Conservation (phyloP, 1,140 invertebrate genomes). For the Bombus waltoni region DNA sequence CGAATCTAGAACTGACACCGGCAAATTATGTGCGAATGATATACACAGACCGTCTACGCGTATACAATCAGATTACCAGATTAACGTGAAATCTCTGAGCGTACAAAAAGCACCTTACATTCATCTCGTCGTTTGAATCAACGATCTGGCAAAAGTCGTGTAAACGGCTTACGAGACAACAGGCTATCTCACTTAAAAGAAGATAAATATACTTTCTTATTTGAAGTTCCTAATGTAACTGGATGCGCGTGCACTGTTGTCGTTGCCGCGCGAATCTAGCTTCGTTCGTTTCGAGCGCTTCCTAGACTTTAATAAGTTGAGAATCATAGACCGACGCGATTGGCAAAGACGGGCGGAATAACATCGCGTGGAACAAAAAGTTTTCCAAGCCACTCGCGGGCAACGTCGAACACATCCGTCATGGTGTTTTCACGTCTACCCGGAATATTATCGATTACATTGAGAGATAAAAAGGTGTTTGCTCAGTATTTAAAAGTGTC, state of each 20-base stretch:
- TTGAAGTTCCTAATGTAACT: too few relatives aligned
- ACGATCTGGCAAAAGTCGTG: background rate
- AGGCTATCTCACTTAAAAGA: background rate
- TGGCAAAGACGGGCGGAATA: too few relatives aligned
- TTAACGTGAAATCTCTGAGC: background rate
- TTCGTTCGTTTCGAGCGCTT: too few relatives aligned
- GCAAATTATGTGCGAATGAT: constrained; percentile 33
- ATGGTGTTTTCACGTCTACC: constrained; percentile 25
- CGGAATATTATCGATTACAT: constrained; percentile 30
- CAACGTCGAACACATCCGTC: background rate
- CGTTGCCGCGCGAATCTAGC: too few relatives aligned
- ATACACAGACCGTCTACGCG: background rate
- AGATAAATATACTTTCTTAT: background rate
- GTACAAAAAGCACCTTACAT: background rate
- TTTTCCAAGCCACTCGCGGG: background rate
- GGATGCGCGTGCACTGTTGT: too few relatives aligned
- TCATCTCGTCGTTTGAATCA: background rate
- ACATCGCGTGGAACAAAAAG: background rate
- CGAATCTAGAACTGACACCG: background rate
- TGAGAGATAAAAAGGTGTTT: constrained; percentile 53
- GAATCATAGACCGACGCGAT: background rate
- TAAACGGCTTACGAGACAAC: background rate
- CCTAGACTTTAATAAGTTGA: background rate
- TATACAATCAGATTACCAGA: background rate
- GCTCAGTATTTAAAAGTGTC: constrained; percentile 35